Evolutionary conservation across 1,140 invertebrate genomes (phyloP).

Genomic region (Phymastichus coffea): DNA sequence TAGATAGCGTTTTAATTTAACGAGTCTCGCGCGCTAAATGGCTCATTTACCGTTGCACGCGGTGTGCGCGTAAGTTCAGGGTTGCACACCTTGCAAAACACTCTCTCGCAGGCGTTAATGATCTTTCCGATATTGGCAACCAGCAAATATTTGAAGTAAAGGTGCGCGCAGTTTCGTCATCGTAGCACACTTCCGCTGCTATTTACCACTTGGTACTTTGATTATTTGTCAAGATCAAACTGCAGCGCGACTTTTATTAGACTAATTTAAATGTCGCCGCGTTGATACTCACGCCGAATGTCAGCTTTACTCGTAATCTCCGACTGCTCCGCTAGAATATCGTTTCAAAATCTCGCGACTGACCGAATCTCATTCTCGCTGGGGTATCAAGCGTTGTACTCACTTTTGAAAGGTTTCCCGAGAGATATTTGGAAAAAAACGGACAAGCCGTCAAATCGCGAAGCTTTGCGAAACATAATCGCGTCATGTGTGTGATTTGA

Average conservation of each 20-base stretch:
- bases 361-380: background rate
- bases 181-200: too few relatives aligned
- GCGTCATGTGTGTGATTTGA: too few relatives aligned
- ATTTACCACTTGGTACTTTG: background rate
- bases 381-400: background rate
- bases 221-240: conserved; percentile 9
- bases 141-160: background rate
- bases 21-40: too few relatives aligned
- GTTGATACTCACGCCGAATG: background rate
- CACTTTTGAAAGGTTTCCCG: background rate
- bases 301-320: background rate
- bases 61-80: too few relatives aligned
- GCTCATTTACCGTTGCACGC: too few relatives aligned
- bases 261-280: background rate
- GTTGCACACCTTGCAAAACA: conserved; percentile 14
- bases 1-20: too few relatives aligned
- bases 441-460: too few relatives aligned
- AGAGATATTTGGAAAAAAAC: too few relatives aligned
- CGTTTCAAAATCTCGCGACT: background rate
- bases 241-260: conserved; percentile 10
- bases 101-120: conserved; percentile 1
- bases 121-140: background rate
- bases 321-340: background rate
- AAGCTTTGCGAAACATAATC: too few relatives aligned
- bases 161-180: background rate